Evolutionary conservation across 2,797 vertebrate genomes (phyloP), one percentile per base, ranked within the genome.

Genomic region (Glyptemys insculpta): DNA sequence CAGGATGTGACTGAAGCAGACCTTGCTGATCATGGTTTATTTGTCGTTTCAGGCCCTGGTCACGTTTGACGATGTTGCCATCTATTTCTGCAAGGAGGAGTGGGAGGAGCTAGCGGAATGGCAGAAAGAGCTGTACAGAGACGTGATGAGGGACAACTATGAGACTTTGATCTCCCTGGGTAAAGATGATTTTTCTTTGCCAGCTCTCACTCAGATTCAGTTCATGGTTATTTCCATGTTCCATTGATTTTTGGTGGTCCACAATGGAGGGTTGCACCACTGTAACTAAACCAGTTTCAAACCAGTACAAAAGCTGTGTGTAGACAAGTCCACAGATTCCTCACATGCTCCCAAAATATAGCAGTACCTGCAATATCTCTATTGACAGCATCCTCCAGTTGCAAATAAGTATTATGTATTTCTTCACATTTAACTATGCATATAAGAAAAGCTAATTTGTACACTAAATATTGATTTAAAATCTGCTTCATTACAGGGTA

Each of bases 51-150:
- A 83, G 74, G 81, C 72, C 16, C 57, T 16, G 4, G 62, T 93
- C 23, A 94, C 94, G 4, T 96, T 96, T 53, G 96, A 95, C 4
- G 96, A 96, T 27, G 96, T 95, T 6, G 93, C 94, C 1, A 23
- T 96, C 41, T 94, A 92, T n/a, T 96, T 95, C 79, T 92, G 93
- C 3, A 85, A 78, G 5, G 88, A 93, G 12, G 94, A 96, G 81
- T 96, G 96, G 96, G 41, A 72, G 19, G 72, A 84, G 19, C 85
- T 96, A 12, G 81, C 85, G 1, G 83, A 91, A 1, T 83, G 92
- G 83, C 96, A 96, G 91, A 96, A 94, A 34, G 74, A 49, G 3
- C 85, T 95, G 16, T 96, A 96, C 90, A 87, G 91, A 78, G 93
- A 95, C 2, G 93, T 95, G 41, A 96, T 94, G 57, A 86, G 81